Percentiles rank a stretch among this genome's conserved stretches.
Conservation (phyloP, 2,888 invertebrate species). For the Megamerina dolium region DNA sequence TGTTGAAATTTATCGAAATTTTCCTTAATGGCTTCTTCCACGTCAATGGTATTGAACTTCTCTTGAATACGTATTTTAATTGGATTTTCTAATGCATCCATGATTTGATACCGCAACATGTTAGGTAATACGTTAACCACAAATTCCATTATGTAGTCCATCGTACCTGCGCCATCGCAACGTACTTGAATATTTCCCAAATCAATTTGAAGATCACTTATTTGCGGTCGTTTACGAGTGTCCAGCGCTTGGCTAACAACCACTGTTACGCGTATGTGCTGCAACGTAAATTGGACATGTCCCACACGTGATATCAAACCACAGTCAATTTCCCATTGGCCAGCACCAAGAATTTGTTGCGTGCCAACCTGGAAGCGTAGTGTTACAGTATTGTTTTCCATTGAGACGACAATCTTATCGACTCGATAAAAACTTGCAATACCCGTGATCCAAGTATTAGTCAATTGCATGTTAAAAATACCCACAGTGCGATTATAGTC, state of each 20-base stretch:
- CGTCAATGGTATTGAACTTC: slow-evolving; percentile 62
- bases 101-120: slow-evolving; percentile 77
- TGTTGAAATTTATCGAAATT: slow-evolving; percentile 63
- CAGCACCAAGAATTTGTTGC: slow-evolving; percentile 68
- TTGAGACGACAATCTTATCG: slow-evolving; percentile 66
- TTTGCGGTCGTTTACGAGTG: slow-evolving; percentile 63
- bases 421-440: slow-evolving; percentile 75
- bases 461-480: slow-evolving; percentile 62
- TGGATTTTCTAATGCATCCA: slow-evolving; percentile 77
- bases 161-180: slow-evolving; percentile 78
- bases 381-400: slow-evolving; percentile 64
- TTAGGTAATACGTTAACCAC: slow-evolving; percentile 77
- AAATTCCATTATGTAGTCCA: slow-evolving; percentile 78
- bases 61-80: slow-evolving; percentile 66
- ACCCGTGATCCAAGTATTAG: slow-evolving; percentile 73
- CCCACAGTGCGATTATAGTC: slow-evolving; percentile 69
- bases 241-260: slow-evolving; percentile 71
- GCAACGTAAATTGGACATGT: slow-evolving; percentile 70
- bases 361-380: slow-evolving; percentile 66
- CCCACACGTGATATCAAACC: slow-evolving; percentile 66
- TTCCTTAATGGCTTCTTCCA: slow-evolving; percentile 67
- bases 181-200: slow-evolving; percentile 79
- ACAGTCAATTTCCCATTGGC: slow-evolving; percentile 72
- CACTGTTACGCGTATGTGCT: slow-evolving; percentile 66
- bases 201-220: slow-evolving; percentile 71